These are phyloP conservation scores for Rhadina sibilatrix DNA, from an alignment of 2,113 vertebrate species.

Conservation along the genomic window DNA sequence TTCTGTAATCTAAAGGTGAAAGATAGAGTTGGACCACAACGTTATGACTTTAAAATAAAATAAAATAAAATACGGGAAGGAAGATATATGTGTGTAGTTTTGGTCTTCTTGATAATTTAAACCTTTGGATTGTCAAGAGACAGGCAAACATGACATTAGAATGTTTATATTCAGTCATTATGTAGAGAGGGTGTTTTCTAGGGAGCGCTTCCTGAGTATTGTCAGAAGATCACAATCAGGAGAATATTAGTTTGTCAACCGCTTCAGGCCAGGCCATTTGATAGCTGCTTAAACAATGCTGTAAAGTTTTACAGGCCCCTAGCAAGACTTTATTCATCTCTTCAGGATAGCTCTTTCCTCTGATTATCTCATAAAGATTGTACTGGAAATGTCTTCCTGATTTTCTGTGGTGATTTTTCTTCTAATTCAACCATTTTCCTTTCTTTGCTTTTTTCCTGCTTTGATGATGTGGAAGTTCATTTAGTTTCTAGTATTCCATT, in stretches of 20 bases:
- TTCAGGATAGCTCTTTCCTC: background rate
- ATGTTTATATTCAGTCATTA: background rate
- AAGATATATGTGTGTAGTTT: fast-evolving
- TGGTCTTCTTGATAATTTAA: background rate
- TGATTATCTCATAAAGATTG: background rate
- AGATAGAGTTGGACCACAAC: background rate
- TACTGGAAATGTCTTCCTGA: background rate
- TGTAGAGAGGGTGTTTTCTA: background rate
- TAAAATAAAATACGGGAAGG: too few species aligned
- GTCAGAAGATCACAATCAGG: background rate
- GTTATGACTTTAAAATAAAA: background rate
- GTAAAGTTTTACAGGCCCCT: background rate
- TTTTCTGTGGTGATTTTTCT: background rate
- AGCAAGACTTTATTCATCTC: background rate
- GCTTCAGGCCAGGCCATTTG: background rate
- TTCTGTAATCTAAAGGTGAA: background rate
- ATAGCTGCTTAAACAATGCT: background rate
- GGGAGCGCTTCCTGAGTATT: background rate
- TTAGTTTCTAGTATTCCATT: background rate
- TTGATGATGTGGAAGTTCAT: background rate
- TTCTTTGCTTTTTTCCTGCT: background rate
- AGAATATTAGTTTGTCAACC: background rate
- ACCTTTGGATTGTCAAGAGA: background rate
- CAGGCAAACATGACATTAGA: background rate
- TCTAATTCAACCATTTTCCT: background rate